Conservation (phyloP, 2,797 vertebrate species). For the Salmo trutta region DNA sequence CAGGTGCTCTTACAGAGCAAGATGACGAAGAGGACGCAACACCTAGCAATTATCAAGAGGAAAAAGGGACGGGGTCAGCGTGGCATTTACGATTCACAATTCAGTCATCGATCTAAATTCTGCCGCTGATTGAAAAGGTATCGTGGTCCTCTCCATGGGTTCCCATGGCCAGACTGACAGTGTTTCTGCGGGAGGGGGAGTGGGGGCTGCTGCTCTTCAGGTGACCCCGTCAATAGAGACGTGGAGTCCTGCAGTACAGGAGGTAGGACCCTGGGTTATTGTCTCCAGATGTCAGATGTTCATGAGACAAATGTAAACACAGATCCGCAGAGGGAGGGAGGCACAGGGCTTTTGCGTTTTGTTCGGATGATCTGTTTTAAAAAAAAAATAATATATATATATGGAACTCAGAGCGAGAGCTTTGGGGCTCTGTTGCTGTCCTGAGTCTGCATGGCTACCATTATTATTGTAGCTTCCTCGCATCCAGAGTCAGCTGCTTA, state of each 20-base stretch:
- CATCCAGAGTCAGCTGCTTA: not conserved
- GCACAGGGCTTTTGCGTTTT: not conserved
- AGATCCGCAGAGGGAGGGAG: slow-evolving; percentile 16
- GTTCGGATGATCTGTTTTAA: not conserved
- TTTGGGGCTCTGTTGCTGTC: not conserved
- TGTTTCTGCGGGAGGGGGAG: not conserved
- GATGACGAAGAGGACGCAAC: not conserved
- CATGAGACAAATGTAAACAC: slow-evolving; percentile 40
- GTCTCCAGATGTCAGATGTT: slow-evolving; percentile 47
- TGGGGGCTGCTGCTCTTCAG: not conserved
- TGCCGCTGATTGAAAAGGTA: not conserved
- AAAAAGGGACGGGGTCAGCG: not conserved
- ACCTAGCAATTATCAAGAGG: not conserved
- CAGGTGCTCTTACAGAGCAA: not conserved
- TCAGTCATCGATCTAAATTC: not conserved
- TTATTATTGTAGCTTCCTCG: not conserved
- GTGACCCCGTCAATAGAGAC: not conserved
- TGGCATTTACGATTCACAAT: not conserved
- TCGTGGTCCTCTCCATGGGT: not conserved
- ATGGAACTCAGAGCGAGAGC: not conserved
- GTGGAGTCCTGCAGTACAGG: not conserved
- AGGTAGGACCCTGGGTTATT: slow-evolving; percentile 21
- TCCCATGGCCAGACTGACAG: not conserved
- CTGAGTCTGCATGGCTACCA: not conserved
- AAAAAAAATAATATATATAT: too few species aligned